phyloP scores from a whole-genome alignment of 2,797 vertebrate species.

The Limosa lapponica region DNA sequence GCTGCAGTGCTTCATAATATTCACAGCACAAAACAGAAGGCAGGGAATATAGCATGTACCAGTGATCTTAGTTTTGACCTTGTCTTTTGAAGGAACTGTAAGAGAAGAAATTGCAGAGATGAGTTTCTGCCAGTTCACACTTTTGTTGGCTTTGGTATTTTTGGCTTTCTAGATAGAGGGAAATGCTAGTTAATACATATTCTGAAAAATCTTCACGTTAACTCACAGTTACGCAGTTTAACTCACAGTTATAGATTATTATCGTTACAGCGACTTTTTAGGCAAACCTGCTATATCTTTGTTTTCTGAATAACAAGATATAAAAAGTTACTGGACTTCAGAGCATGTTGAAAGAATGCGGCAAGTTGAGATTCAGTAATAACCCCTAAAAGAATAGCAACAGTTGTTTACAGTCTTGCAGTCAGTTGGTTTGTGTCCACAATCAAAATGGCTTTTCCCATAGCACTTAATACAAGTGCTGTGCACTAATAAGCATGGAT shows the following conservation, averaged over 20 bases:
- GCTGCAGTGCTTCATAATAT: background rate
- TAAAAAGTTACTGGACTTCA: background rate
- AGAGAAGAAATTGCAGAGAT: background rate
- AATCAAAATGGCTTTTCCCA: background rate
- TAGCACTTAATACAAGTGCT: background rate
- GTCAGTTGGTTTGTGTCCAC: background rate
- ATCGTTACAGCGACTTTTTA: background rate
- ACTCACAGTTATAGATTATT: background rate
- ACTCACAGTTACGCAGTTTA: accelerated
- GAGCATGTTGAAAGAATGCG: background rate
- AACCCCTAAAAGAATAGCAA: background rate
- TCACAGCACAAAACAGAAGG: background rate
- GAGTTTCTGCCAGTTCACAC: background rate
- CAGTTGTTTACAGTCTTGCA: background rate
- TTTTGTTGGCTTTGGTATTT: background rate
- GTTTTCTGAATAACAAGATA: background rate
- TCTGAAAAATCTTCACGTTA: background rate
- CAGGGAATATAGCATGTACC: background rate
- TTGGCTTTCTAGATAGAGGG: background rate
- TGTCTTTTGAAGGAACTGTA: background rate
- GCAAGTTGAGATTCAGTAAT: background rate
- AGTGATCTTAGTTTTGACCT: background rate
- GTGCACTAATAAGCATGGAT: background rate
- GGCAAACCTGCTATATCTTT: background rate
- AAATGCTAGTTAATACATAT: background rate